Base-by-base conservation (phyloP, 2,797 vertebrate species). In the Anguilla anguilla region DNA sequence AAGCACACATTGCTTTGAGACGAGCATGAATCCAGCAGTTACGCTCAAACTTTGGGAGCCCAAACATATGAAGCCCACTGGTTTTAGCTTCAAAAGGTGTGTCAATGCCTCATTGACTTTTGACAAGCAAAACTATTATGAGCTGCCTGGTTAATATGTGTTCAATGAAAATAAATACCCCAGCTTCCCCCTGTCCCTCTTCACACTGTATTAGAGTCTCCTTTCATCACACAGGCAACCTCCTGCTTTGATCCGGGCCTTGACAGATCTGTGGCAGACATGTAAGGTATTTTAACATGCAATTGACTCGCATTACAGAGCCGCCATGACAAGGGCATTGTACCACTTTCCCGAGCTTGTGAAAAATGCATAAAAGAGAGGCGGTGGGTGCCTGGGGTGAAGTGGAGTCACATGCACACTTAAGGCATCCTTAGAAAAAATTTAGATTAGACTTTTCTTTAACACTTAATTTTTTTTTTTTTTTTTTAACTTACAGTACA, bases 201-300 rank as follows among this genome's bases (percentile, higher is more conserved):
- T 90, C 86, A 64, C 84, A 88, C 87, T 28, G 28, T 86, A 89
- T 91, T 84, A 91, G 88, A 89, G 90, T 87, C 90, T 91, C 90
- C 87, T 88, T 90, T 91, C 89, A 91, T 90, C 86, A 88, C 88
- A 92, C 91, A 88, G 90, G 86, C 87, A 84, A 77, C 87, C 90
- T 89, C 89, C 35, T 19, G 67, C 93, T 94, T 93, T 93, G 93
- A 94, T 94, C 92, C 1, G 74, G 61, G 77, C 11, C 89, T 88
- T 91, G 91, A 92, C 90, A 91, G 92, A 93, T 91, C 89, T 88
- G 91, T 91, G 89, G 93, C 91, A 90, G 88, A 92, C 91, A 92
- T 87, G 87, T 86, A 77, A 89, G 91, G 91, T 93, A 90, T 92
- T 93, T 93, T 91, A 89, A 91, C 49, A 51, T 49, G 9, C 90